Conservation (phyloP, 2,888 invertebrate species). For the Diaprepes abbreviatus region DNA sequence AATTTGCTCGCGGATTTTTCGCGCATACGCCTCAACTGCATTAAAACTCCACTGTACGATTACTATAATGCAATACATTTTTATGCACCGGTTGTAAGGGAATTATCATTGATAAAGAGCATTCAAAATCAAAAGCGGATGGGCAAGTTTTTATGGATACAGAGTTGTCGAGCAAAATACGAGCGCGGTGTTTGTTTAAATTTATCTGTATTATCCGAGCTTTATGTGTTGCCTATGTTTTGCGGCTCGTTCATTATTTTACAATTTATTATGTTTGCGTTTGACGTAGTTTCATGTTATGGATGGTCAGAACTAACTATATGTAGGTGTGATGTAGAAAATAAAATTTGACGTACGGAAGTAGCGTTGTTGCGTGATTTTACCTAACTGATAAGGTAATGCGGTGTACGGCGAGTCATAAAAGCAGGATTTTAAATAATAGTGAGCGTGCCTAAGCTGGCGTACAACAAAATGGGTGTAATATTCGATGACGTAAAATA, state of each 20-base stretch:
- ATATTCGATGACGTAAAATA: too few relatives aligned
- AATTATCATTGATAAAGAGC: constrained; percentile 3
- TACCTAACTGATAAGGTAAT: not conserved
- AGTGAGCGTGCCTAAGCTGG: constrained; percentile 21
- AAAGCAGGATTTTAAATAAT: constrained; percentile 10
- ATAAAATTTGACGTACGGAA: not conserved
- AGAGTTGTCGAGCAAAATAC: not conserved
- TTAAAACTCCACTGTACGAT: constrained; percentile 2
- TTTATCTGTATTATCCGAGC: not conserved
- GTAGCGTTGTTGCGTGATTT: not conserved
- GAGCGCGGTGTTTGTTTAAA: too few relatives aligned
- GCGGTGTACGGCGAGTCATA: constrained; percentile 11
- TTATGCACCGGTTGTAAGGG: constrained; percentile 12
- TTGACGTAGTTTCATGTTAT: constrained; percentile 14
- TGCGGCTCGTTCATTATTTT: not conserved
- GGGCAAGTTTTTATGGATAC: constrained; percentile 5
- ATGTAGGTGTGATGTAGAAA: constrained; percentile 7
- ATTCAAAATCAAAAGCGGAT: constrained; percentile 7
- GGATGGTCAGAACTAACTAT: constrained; percentile 15
- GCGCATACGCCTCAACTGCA: constrained; percentile 38
- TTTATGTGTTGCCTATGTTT: constrained; percentile 24
- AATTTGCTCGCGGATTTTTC: constrained; percentile 41
- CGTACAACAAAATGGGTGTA: too few relatives aligned
- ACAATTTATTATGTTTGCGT: not conserved
- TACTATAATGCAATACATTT: constrained; percentile 4